Base-by-base conservation (phyloP, 2,888 invertebrate genomes). In the Caenorhabditis macrosperma region DNA sequence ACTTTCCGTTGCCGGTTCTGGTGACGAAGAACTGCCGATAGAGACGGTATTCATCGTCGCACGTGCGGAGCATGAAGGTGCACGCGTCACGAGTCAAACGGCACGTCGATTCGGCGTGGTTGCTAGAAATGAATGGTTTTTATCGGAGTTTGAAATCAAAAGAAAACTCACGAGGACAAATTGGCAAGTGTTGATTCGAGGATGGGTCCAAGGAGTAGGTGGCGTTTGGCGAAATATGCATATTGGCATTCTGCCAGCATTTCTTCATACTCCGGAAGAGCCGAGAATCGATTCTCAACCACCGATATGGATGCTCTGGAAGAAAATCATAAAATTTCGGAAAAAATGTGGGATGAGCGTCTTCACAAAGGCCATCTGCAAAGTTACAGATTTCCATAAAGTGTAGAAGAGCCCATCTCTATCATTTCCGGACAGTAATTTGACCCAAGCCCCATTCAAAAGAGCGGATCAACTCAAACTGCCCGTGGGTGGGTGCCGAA, bases 21-120 rank as follows among this genome's bases (percentile, higher is more conserved):
- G 67, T 93, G 0, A 93, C 93, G 90, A 98, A 98, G 91, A 97
- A 97, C 91, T 97, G 96, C 82, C 94, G 93, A 91, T 95, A 98
- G 2, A 99, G 93, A 82, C 95, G 94, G 88, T 95, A 94, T 91
- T 99, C 98, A 91, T 99, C 98, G 86, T 96, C 94, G 84, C 96
- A 96, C 0, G 97, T 94, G 91, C 97, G 95, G 38, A 97, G 94
- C 38, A 97, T 93, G 90, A 97, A 94, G 10, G 95, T 94, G 91
- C 96, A 96, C 0, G 96, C 95, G 85, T 95, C 94, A 46, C 97
- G 93, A 82, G 93, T 92, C 89, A 89, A 71, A 0, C 87, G 82
- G 60, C 88, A 88, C 6, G 88, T 86, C 5, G 88, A 88, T 33
- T 89, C 86, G 15, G 77, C 77, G 46, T 86, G 83, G 2, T 69